Evolutionary conservation across 2,113 vertebrate genomes (phyloP).

Genomic region (Nannospalax galili): DNA sequence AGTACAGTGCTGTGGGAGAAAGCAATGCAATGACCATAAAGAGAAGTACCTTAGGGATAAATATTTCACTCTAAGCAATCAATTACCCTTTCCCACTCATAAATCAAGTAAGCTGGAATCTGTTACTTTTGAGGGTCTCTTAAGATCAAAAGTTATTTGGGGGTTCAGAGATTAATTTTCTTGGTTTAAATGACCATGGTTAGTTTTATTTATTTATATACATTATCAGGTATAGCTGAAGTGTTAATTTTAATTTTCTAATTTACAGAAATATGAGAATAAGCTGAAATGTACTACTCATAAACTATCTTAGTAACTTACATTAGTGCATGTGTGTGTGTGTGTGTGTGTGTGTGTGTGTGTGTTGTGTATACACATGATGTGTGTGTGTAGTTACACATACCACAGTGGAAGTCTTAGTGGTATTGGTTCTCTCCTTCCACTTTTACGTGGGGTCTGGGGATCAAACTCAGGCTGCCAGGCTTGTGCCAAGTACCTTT

Average conservation of each 20-base stretch:
- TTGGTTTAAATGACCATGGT: constrained; percentile 1
- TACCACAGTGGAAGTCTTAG: not conserved
- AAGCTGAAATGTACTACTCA: not conserved
- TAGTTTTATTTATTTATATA: constrained; percentile 2
- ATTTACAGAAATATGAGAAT: constrained; percentile 41
- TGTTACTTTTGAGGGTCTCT: not conserved
- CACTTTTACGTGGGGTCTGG: not conserved
- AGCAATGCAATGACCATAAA: not conserved
- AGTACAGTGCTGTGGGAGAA: not conserved
- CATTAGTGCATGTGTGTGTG: not conserved
- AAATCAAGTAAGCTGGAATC: not conserved
- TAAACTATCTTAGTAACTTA: constrained; percentile 1
- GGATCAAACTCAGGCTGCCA: no score
- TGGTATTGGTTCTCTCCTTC: not conserved
- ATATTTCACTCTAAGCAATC: not conserved
- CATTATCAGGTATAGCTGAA: not conserved
- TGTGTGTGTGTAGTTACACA: not conserved
- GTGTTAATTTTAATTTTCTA: constrained; percentile 1
- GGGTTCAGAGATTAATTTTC: not conserved
- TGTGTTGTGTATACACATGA: no score
- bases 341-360: not conserved
- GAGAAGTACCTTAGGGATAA: not conserved
- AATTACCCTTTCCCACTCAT: not conserved
- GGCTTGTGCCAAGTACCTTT: not conserved
- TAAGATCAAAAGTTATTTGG: not conserved